Conservation (phyloP, 2,797 vertebrate genomes). For the Myotis daubentonii region DNA sequence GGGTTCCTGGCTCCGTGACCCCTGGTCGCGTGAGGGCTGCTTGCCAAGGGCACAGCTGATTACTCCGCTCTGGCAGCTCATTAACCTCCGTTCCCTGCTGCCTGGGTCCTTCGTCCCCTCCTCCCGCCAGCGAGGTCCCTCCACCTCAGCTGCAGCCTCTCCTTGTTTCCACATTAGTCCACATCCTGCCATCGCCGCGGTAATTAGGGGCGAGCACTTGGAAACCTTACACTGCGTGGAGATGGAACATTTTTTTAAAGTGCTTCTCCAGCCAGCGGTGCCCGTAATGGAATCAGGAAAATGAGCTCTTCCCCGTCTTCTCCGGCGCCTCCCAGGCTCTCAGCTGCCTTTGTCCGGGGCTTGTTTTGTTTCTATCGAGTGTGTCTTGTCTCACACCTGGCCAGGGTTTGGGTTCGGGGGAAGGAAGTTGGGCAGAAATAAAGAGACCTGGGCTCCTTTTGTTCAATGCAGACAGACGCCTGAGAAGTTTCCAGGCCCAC, state of each 20-base stretch:
- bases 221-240: background rate
- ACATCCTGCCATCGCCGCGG: background rate
- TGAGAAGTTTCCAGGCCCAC: background rate
- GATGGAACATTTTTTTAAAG: background rate
- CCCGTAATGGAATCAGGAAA: conserved; percentile 1
- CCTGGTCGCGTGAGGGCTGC: background rate
- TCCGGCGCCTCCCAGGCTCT: background rate
- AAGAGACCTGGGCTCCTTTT: conserved; percentile 21
- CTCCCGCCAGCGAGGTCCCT: background rate
- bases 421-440: background rate
- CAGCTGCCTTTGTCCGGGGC: background rate
- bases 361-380: background rate
- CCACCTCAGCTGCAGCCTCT: background rate
- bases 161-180: conserved; percentile 7
- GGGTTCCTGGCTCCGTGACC: too few relatives aligned
- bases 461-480: background rate
- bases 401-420: background rate
- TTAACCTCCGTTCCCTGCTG: conserved; percentile 48
- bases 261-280: background rate
- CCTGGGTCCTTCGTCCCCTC: background rate
- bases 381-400: background rate
- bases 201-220: background rate
- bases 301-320: background rate
- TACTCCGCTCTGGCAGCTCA: background rate
- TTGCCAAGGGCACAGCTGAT: background rate